phyloP scores from a whole-genome alignment of 2,888 invertebrate genomes.

The Sphaerophoria taeniata region DNA sequence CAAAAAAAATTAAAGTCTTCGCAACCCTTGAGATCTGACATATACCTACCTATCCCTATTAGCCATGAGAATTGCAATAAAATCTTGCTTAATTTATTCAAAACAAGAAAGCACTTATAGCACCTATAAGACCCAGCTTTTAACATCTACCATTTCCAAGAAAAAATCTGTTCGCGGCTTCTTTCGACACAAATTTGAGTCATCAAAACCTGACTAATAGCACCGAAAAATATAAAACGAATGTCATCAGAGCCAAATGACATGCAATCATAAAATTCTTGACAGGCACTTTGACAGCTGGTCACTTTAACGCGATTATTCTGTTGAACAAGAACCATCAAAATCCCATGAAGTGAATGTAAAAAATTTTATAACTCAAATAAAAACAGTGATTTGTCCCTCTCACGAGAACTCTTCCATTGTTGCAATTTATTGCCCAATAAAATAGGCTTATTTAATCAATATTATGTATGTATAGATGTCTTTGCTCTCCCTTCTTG shows the following conservation, averaged over 20 bases:
- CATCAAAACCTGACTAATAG: conserved; percentile 38
- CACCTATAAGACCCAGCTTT: not conserved
- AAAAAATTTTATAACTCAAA: conserved; percentile 67
- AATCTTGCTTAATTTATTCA: not conserved
- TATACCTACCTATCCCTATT: no score
- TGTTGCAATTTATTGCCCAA: conserved; percentile 69
- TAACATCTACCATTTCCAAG: not conserved
- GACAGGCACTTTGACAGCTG: conserved; percentile 62
- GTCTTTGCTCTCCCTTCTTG: not conserved
- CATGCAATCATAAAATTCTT: conserved; percentile 48
- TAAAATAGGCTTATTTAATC: conserved; percentile 73
- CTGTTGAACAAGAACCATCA: conserved; percentile 45
- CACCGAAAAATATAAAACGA: conserved; percentile 15
- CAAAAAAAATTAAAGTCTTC: no score
- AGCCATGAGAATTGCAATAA: no score
- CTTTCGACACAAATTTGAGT: conserved; percentile 9
- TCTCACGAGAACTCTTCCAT: conserved; percentile 17
- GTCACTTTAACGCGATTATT: conserved; percentile 15
- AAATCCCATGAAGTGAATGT: conserved; percentile 37
- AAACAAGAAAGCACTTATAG: not conserved
- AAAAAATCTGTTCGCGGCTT: not conserved
- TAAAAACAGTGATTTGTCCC: conserved; percentile 70
- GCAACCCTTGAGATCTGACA: no score
- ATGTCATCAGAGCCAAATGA: conserved; percentile 47
- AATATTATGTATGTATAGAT: conserved; percentile 31